Base-by-base conservation (phyloP, 2,888 invertebrate genomes). In the Synergus umbraculus region DNA sequence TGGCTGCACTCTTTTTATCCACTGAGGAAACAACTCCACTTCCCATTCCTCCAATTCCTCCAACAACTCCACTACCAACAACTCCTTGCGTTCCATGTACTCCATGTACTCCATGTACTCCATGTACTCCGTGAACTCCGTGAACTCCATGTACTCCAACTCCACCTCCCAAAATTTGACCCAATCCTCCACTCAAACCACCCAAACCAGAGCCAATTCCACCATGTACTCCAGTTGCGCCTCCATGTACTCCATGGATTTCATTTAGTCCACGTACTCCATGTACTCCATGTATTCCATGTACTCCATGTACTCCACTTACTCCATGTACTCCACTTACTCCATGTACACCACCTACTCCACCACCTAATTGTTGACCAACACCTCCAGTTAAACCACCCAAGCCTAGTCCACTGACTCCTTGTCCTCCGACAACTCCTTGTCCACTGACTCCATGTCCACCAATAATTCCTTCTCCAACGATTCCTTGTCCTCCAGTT, bases 341-440 rank as follows among this genome's bases (percentile, higher is more conserved):
- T 76, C 88, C 87, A 81, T 85, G 81, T 9, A 8, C 54, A n/a
- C n/a, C n/a, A n/a, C 29, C 29, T 29, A 29, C 29, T 29, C n/a
- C n/a, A 9, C 2, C 7, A n/a, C n/a, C 54, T n/a, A 3, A n/a
- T n/a, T 9, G 2, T 8, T 43, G 29, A 29, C 29, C 29, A 3
- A 29, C 29, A 29, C 29, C 29, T 29, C 29, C 29, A 58, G 80
- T 82, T 18, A 86, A 81, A 37, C 79, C 63, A 44, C 10, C 44
- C n/a, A 43, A 22, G 22, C 18, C 44, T n/a, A 44, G 22, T 44
- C 44, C 44, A 67, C 18, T 83, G 1, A 85, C 85, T 76, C 89
- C 87, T 81, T 85, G 81, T 63, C 89, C 89, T 1, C 83, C 86
- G 77, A 87, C 86, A 49, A 43, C 83, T 63, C 85, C 85, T 37